Percentiles rank a stretch among this genome's conserved stretches.
Conservation (phyloP, 2,797 vertebrate genomes). For the Hippopotamyrus pictus region DNA sequence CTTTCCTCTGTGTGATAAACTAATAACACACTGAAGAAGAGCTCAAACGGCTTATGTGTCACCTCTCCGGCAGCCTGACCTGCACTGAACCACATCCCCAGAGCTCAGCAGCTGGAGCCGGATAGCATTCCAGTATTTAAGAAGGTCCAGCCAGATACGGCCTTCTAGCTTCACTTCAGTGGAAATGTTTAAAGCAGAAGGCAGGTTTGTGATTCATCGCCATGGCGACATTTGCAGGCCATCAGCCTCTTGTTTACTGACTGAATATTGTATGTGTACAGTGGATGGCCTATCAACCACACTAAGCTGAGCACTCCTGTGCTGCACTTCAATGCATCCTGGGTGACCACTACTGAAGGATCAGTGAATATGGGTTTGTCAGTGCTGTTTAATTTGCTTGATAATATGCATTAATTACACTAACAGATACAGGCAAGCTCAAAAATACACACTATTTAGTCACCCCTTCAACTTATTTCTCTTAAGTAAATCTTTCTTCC, state of each 20-base stretch:
- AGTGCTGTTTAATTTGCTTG: not conserved
- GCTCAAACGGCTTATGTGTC: not conserved
- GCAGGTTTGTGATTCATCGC: not conserved
- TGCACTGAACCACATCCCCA: not conserved
- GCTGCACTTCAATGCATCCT: not conserved
- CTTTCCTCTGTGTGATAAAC: not conserved
- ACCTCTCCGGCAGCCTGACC: not conserved
- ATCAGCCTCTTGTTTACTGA: not conserved
- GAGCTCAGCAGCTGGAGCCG: not conserved
- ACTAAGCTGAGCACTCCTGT: not conserved
- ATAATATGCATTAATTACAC: not conserved
- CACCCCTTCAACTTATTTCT: not conserved
- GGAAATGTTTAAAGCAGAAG: conserved; percentile 7
- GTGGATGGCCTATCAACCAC: not conserved
- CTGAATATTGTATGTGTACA: not conserved
- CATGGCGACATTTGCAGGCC: not conserved
- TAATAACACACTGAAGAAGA: not conserved
- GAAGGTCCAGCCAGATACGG: not conserved
- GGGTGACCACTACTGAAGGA: not conserved
- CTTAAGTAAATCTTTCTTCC: not conserved
- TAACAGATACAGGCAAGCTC: not conserved
- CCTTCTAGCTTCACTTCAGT: not conserved
- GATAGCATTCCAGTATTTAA: not conserved
- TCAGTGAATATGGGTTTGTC: not conserved
- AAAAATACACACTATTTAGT: not conserved